phyloP scores from a whole-genome alignment of 1,140 invertebrate species.

The Trichomalopsis sarcophagae region DNA sequence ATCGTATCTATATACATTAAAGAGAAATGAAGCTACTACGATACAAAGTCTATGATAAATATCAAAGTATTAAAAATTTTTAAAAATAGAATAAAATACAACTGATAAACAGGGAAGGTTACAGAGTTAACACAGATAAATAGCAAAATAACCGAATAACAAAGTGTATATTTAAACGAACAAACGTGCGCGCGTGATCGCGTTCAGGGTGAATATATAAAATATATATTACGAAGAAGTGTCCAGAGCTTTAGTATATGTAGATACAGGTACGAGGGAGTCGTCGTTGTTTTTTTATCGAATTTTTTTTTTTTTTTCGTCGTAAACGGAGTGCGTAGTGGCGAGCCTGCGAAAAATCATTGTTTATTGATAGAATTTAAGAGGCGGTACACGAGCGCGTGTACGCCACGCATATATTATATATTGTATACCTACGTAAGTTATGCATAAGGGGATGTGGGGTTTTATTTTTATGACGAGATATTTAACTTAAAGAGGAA shows the following conservation, averaged over 20 bases:
- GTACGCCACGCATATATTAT: slow-evolving; percentile 30
- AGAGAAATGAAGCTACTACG: neutral
- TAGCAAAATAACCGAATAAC: neutral
- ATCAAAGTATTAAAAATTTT: neutral
- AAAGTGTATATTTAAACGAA: neutral
- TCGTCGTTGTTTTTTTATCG: neutral
- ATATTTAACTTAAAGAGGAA: neutral
- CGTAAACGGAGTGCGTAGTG: neutral
- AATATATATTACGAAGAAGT: neutral
- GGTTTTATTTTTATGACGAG: slow-evolving; percentile 44
- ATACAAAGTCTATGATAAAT: neutral
- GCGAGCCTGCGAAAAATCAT: slow-evolving; percentile 34
- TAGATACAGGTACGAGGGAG: neutral
- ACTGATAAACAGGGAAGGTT: slow-evolving; percentile 25
- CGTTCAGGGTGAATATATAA: slow-evolving; percentile 2
- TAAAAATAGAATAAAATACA: neutral
- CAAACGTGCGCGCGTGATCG: neutral
- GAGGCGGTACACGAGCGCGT: neutral
- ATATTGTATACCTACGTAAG: neutral
- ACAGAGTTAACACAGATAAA: neutral
- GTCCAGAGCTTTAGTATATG: neutral
- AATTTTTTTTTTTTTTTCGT: slow-evolving; percentile 40
- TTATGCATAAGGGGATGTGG: slow-evolving; percentile 2
- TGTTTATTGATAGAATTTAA: slow-evolving; percentile 47
- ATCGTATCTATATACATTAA: neutral